phyloP scores from a whole-genome alignment of 1,140 invertebrate species.

The Trypoxylus dichotomus region DNA sequence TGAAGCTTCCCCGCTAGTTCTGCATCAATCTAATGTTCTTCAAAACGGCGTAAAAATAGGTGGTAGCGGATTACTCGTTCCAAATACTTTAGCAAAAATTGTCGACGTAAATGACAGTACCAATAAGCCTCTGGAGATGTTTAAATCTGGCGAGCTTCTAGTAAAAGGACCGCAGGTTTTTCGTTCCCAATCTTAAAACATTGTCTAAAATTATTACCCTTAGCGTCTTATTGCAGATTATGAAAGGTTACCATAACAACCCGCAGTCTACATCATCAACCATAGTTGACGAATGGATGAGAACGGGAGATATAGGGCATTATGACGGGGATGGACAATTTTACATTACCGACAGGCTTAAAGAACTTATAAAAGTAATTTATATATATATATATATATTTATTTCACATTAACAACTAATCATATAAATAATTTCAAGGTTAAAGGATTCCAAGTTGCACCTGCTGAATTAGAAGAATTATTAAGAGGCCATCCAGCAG shows the following conservation, averaged over 20 bases:
- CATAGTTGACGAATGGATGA: conserved; percentile 68
- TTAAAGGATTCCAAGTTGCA: conserved; percentile 76
- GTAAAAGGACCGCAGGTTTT: conserved; percentile 65
- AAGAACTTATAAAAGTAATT: conserved; percentile 74
- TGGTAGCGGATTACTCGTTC: conserved; percentile 49
- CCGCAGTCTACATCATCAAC: conserved; percentile 65
- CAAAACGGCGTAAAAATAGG: conserved; percentile 51
- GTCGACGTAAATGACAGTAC: conserved; percentile 46
- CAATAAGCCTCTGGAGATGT: conserved; percentile 55
- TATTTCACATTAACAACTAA: not conserved
- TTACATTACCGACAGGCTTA: conserved; percentile 74
- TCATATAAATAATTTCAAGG: conserved; percentile 43
- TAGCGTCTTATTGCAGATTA: conserved; percentile 56
- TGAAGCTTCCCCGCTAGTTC: conserved; percentile 58
- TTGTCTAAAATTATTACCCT: not conserved
- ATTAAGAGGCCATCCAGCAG: conserved; percentile 70
- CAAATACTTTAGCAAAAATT: conserved; percentile 36
- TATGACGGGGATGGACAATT: conserved; percentile 65
- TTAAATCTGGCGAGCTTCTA: conserved; percentile 63
- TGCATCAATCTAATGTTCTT: conserved; percentile 51
- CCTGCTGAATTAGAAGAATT: conserved; percentile 86
- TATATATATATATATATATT: conserved; percentile 29
- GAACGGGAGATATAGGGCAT: conserved; percentile 74
- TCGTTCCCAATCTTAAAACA: not conserved
- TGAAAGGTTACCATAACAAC: conserved; percentile 76